A percentile compares a stretch with the other conserved stretches of the same genome.
These are phyloP conservation scores for Lonchura striata DNA, from an alignment of 2,113 vertebrate genomes.

Conservation along the genomic window DNA sequence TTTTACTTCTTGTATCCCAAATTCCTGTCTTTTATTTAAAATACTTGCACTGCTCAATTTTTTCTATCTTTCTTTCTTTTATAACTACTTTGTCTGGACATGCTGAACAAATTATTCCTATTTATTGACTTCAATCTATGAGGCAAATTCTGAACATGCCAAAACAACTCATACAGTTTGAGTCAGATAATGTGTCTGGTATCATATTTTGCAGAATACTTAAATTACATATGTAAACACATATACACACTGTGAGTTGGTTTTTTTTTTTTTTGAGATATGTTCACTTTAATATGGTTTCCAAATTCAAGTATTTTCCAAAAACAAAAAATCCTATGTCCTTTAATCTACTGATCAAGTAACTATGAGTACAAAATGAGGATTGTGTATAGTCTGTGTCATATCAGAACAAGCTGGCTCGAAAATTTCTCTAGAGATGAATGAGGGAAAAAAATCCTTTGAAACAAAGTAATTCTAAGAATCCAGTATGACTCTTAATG, in stretches of 20 bases:
- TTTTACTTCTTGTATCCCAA: slow-evolving; percentile 15
- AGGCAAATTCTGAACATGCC: slow-evolving; percentile 63
- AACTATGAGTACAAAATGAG: background rate
- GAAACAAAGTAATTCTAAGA: background rate
- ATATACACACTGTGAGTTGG: background rate
- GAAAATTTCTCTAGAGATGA: background rate
- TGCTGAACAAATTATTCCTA: slow-evolving; percentile 69
- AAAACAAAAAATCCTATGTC: background rate
- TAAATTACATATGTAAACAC: slow-evolving; percentile 24
- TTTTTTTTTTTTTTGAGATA: slow-evolving; percentile 26
- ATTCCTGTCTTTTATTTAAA: slow-evolving; percentile 40
- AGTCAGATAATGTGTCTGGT: slow-evolving; percentile 23
- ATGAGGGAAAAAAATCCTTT: background rate
- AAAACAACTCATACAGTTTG: slow-evolving; percentile 20
- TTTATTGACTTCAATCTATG: slow-evolving; percentile 57
- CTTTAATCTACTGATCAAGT: background rate
- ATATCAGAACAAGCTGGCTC: background rate
- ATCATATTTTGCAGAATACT: slow-evolving; percentile 47
- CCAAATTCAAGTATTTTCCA: background rate
- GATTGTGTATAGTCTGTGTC: background rate
- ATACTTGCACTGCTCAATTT: background rate
- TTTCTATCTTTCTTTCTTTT: slow-evolving; percentile 42
- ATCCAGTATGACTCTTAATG: background rate
- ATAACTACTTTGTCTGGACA: slow-evolving; percentile 35
- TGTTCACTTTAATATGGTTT: background rate